Evolutionary conservation across 2,888 invertebrate species (phyloP).

Genomic region (Tetramorium bicarinatum): DNA sequence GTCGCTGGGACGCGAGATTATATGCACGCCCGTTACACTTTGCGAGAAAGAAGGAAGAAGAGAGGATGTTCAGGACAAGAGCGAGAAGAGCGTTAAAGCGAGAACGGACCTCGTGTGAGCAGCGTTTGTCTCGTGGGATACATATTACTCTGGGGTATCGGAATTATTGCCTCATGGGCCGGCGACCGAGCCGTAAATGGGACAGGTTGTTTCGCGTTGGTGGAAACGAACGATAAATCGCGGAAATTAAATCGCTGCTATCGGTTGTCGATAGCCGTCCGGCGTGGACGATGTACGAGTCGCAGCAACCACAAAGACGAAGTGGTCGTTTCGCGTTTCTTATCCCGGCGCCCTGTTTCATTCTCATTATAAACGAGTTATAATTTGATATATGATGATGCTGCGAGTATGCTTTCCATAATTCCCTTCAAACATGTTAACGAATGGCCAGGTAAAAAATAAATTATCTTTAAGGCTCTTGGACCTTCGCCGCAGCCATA

Average conservation of each 20-base stretch:
- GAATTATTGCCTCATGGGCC: slow-evolving; percentile 77
- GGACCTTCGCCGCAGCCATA: no score
- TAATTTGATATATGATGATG: slow-evolving; percentile 52
- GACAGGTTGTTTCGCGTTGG: slow-evolving; percentile 78
- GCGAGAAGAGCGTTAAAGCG: background rate
- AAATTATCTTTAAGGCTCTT: background rate
- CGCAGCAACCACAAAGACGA: slow-evolving; percentile 58
- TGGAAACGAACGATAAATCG: slow-evolving; percentile 76
- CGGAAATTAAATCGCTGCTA: slow-evolving; percentile 78
- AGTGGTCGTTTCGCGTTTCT: slow-evolving; percentile 21
- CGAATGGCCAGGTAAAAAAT: slow-evolving; percentile 1
- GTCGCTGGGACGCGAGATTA: slow-evolving; percentile 62
- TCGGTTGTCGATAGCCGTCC: slow-evolving; percentile 70
- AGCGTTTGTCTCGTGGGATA: slow-evolving; percentile 65
- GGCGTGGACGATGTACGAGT: slow-evolving; percentile 60
- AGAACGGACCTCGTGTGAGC: slow-evolving; percentile 51
- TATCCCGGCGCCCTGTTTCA: slow-evolving; percentile 52
- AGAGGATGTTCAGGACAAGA: background rate
- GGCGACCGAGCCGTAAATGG: slow-evolving; percentile 73
- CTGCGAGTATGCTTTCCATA: slow-evolving; percentile 4
- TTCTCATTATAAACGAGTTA: slow-evolving; percentile 30
- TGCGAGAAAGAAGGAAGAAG: slow-evolving; percentile 44
- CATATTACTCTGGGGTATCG: slow-evolving; percentile 74
- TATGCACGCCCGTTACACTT: slow-evolving; percentile 65
- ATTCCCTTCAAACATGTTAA: background rate